Evolutionary conservation across 2,797 vertebrate species (phyloP).

Genomic region (Clarias laeviceps): DNA sequence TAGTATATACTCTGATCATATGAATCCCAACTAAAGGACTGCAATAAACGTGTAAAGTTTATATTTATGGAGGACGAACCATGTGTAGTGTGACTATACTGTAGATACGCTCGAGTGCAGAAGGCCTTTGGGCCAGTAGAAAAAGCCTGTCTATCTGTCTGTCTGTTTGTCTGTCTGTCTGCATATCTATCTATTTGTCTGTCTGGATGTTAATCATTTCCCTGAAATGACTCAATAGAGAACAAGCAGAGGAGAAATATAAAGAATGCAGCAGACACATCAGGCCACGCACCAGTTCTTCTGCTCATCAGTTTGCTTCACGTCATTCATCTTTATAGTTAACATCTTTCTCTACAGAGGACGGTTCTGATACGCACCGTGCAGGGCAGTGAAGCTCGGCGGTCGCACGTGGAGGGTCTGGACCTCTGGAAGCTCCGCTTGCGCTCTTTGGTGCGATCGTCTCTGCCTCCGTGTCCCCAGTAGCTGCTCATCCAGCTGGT

Average conservation of each 20-base stretch:
- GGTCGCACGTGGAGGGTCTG: constrained; percentile 64
- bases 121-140: no score
- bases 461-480: constrained; percentile 85
- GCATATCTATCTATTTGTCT: no score
- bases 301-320: background rate
- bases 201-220: background rate
- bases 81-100: no score
- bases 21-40: background rate
- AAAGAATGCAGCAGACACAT: no score
- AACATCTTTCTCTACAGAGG: background rate
- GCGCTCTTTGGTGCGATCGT: constrained; percentile 74
- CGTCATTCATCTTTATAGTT: background rate
- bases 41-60: no score
- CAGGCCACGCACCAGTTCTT: background rate
- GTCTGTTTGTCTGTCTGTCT: no score
- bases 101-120: no score
- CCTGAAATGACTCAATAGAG: background rate
- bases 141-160: no score
- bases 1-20: background rate
- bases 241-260: no score
- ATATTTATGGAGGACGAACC: background rate
- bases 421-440: constrained; percentile 77
- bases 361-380: constrained; percentile 75
- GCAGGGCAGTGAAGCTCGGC: constrained; percentile 86
- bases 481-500: constrained; percentile 99